Evolutionary conservation across 1,140 invertebrate species (phyloP), one percentile per base, ranked within the genome.

Genomic region (Drosophila burlai): DNA sequence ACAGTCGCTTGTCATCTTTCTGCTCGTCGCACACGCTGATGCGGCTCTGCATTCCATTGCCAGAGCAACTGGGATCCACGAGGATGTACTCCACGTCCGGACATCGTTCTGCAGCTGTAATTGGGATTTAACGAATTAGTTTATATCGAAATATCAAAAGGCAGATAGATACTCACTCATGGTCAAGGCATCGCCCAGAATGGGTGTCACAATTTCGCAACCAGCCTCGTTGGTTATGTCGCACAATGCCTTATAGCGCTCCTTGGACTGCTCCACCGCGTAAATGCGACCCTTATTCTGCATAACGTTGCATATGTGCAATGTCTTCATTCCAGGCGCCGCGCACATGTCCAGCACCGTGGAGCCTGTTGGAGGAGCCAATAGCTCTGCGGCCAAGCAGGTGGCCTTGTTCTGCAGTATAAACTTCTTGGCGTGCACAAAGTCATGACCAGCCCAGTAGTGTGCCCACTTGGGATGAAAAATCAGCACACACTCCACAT

Each of bases 401-500:
- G 98, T 99, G 94, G 98, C 98, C 95, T 99, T 99, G 94, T 99
- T 98, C 93, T 99, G 98, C 26, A 99, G 93, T 77, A 98, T 94
- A 64, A 99, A 94, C 77, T 95, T 94, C 63, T 96, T 96, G 80
- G 95, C 94, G 61, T 40, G 40, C 2, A 91, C 85, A 8, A 72
- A 80, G 0, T 87, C 69, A 67, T 93, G 82, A 2, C 42, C 45
- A 4, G 82, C 81, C 92, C 91, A 93, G 40, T 84, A 93, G 21
- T 76, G 60, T 1, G 67, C 71, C 26, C 36, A 46, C 38, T 95
- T 94, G 38, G 95, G 85, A 55, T 96, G 95, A 93, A 99, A 99
- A 52, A 97, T 95, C 54, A 99, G 94, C 18, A 99, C 91, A 80
- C 97, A 96, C 50, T 96, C 95, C 42, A 99, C 94, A 93, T 99